Evolutionary conservation across 2,888 invertebrate genomes (phyloP), one percentile per base, ranked within the genome.

Genomic region (Troides aeacus): DNA sequence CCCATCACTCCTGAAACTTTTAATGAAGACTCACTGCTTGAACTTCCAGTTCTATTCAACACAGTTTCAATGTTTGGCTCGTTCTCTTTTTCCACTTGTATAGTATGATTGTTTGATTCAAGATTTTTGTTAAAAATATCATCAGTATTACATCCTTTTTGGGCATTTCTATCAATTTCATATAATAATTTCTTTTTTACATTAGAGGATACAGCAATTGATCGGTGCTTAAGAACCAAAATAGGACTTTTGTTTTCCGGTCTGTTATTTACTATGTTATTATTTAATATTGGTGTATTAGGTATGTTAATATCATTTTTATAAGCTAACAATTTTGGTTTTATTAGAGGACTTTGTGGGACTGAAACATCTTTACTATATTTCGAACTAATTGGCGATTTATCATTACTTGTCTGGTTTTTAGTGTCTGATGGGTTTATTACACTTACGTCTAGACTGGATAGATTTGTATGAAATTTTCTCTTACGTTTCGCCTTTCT

Each of bases 401-500:
- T 74, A 24, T 76, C 71, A 46, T 61, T 67, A 7, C 46, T 50
- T 21, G 50, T 50, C 12, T 65, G 36, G 71, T 75, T 80, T 36
- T 17, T 67, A 0, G 80, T 73, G 64, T 73, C 77, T 53, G 72
- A 66, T 1, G 74, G 68, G 56, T 88, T 83, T 46, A 79, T 60
- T 57, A 86, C 79, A 2, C 81, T 85, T 12, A 92, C 77, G 67
- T 86, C 80, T 68, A 92, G 80, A 70, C 87, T 88, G 21, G 86
- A 84, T 46, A 81, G 60, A 66, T 88, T 88, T 56, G 78, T 86
- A 0, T 70, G 64, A 1, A 62, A 66, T 64, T 83, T 89, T 74
- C 78, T 81, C 74, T 80, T 88, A 17, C 86, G 85, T 81, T 90
- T 91, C 76, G 88, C 81, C 71, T 89, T 89, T 21, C 77, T 77